Conservation (phyloP, 1,140 invertebrate genomes). For the Muscidifurax raptorellus region DNA sequence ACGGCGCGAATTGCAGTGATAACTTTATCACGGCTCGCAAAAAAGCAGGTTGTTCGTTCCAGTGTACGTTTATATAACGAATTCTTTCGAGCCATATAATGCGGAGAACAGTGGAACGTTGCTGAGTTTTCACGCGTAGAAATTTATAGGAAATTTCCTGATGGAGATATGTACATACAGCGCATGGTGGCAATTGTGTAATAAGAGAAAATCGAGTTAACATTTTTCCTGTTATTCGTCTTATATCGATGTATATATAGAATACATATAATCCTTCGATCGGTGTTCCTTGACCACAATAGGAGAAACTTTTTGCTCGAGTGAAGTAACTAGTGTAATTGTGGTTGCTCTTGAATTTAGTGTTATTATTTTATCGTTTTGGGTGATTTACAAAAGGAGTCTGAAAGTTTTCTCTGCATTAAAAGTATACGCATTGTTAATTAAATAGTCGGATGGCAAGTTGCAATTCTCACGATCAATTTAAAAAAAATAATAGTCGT, state of each 20-base stretch:
- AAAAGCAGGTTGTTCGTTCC: slow-evolving; percentile 14
- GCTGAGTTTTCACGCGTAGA: slow-evolving; percentile 54
- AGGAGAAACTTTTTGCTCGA: slow-evolving; percentile 15
- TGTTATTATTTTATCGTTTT: too few relatives aligned
- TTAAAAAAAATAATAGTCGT: too few relatives aligned
- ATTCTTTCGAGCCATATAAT: not conserved
- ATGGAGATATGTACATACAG: not conserved
- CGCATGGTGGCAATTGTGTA: not conserved
- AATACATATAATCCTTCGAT: not conserved
- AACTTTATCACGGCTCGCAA: not conserved
- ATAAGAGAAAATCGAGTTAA: slow-evolving; percentile 6
- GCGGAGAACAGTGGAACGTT: not conserved
- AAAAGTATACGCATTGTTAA: not conserved
- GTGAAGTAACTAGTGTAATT: not conserved
- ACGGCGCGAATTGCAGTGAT: not conserved
- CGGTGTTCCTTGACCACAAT: slow-evolving; percentile 2
- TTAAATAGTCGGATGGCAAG: too few relatives aligned
- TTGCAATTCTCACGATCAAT: too few relatives aligned
- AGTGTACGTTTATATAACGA: not conserved
- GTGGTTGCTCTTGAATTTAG: not conserved
- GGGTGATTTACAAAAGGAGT: too few relatives aligned
- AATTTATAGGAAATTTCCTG: slow-evolving; percentile 4
- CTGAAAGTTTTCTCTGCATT: too few relatives aligned
- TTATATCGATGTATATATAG: not conserved
- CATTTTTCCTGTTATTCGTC: slow-evolving; percentile 3